Base-by-base conservation (phyloP, 2,888 invertebrate species). In the Xestia ashworthii region DNA sequence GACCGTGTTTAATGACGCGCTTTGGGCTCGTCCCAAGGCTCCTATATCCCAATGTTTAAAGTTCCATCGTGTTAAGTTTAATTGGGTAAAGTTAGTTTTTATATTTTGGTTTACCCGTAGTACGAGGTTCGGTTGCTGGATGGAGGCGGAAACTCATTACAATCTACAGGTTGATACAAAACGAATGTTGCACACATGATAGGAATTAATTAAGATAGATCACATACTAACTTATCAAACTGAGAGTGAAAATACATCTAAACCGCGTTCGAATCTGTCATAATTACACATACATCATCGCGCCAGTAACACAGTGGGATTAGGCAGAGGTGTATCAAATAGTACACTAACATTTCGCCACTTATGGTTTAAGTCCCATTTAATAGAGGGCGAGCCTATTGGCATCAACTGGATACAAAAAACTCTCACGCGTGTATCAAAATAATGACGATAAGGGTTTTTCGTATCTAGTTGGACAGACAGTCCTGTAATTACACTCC, bases 1-100 rank as follows among this genome's bases (percentile, higher is more conserved):
- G 81, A 80, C 53, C 46, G 68, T 62, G 84, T 74, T 77, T 71
- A 81, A 77, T 82, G 82, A 77, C 62, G 69, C 71, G 65, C 53
- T 81, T 14, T 66, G 68, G 77, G 68, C 65, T 48, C 38, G 16
- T 84, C 81, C 81, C 84, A 70, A 70, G 71, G 44, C 76, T 81
- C 76, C 76, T 72, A 84, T 83, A 71, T 68, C 62, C 64, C 62
- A 67, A 71, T 70, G 19, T 74, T 71, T 71, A 46, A 71, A 65
- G 64, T 67, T 75, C 69, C 55, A 25, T 74, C 50, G 50, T 66
- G 72, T 76, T 81, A 62, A 80, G 60, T 81, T 83, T 81, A 83
- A 82, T 82, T 83, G 50, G 55, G 44, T 70, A 53, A 78, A 83
- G 65, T 83, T 81, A 14, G 53, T 14, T 64, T 72, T 70, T 82